phyloP scores from a whole-genome alignment of 2,113 vertebrate genomes.

The Sclerurus mexicanus region DNA sequence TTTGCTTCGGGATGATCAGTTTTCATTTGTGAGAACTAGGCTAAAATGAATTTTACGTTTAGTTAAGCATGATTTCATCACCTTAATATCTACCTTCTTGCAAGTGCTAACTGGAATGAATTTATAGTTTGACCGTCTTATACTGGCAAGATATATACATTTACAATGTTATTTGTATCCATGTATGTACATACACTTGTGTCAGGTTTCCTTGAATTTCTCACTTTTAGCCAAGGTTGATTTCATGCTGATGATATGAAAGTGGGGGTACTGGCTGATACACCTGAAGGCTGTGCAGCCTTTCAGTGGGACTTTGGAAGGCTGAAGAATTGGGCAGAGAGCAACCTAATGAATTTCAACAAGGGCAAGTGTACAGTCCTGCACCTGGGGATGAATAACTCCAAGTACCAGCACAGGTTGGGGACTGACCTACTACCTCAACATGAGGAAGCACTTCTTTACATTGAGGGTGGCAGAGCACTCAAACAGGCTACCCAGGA shows the following conservation, averaged over 20 bases:
- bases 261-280: background rate
- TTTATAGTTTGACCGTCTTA: background rate
- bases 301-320: background rate
- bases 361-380: background rate
- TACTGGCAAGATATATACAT: background rate
- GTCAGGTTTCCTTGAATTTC: background rate
- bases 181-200: background rate
- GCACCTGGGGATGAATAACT: background rate
- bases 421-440: background rate
- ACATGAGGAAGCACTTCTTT: background rate
- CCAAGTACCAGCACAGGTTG: background rate
- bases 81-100: background rate
- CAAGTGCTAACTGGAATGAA: background rate
- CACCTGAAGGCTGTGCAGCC: background rate
- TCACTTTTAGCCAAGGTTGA: background rate
- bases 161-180: background rate
- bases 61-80: background rate
- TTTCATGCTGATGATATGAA: background rate
- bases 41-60: background rate
- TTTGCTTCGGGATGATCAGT: background rate
- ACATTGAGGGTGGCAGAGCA: background rate
- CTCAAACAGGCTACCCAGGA: background rate
- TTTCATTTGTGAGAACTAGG: background rate
- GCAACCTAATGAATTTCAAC: background rate
- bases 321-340: background rate